Evolutionary conservation across 2,113 vertebrate species (phyloP), one percentile per base, ranked within the genome.

Genomic region (Brachyhypopomus gauderio): DNA sequence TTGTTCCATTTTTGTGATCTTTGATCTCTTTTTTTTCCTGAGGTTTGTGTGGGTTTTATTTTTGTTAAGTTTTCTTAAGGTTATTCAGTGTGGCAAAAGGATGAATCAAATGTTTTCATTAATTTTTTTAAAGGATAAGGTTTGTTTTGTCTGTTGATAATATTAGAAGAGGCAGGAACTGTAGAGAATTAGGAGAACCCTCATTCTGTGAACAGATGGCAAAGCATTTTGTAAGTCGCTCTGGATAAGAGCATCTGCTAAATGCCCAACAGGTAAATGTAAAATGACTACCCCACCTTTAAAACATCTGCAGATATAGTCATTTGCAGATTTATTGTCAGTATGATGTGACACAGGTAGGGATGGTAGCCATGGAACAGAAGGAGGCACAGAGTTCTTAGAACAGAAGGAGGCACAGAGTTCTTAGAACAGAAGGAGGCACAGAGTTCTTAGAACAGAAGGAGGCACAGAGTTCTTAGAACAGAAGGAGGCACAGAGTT

Each of bases 321-420:
- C 12, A 11, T 52, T 11, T 52, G 9, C 9, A 30, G 30, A 30
- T 30, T 30, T 30, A 3, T 30, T 30, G 2, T 64, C 62, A 38
- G 27, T 75, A 58, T 75, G 30, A 20, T 6, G 34, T 69, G 58
- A 45, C 27, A 59, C 55, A 16, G 38, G 48, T 19, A 67, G 78
- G 36, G 56, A 22, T 41, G 27, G 19, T 70, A 25, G 60, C 45
- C 25, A 62, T 48, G 22, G 7, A 36, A 79, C 63, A 59, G 14
- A 60, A 25, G 64, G 38, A 70, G 36, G 56, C 27, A 63, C 17
- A 41, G 75, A 36, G 74, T 41, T 56, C 56, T 81, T 27, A 55
- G 63, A 30, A 30, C 30, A 30, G 30, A 30, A 30, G 30, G 30
- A 30, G 30, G 30, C 30, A 30, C 30, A 30, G 30, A 30, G 30